Base-by-base conservation (phyloP, 2,113 vertebrate genomes). In the Ctenodactylus gundi region DNA sequence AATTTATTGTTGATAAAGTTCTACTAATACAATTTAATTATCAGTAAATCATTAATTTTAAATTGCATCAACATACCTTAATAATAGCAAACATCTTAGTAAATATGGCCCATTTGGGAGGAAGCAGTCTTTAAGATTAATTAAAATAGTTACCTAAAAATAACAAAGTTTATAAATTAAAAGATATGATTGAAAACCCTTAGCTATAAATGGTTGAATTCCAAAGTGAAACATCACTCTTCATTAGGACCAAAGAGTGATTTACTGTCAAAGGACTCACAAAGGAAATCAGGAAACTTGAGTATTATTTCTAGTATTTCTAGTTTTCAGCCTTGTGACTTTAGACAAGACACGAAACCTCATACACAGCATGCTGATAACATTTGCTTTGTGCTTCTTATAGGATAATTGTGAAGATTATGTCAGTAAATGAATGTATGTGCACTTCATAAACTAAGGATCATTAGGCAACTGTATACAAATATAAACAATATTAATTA, bases 401-500 rank as follows among this genome's bases (percentile, higher is more conserved):
- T 10, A 67, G 62, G 29, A 64, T 46, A 81, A 46, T 77, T 83
- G 44, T 64, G n/a, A 85, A 90, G 81, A 80, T 77, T 10, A 86
- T 65, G 31, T 64, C 44, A 92, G 80, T 70, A 91, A 96, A 93
- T 65, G 12, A 72, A 91, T 60, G 29, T 17, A 21, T 70, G 93
- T 87, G 36, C 10, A 76, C 92, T 94, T 94, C 41, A 92, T 88
- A 87, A 93, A 53, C 65, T 36, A 81, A 75, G 41, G 91, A 90
- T 18, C 9, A 95, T 89, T 86, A 96, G 93, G 81, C 76, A 95
- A 95, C 96, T 70, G 75, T 10, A 96, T 93, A 90, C 92, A 96
- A 96, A 96, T 92, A 18, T 62, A 93, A n/a, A 39, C 65, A 93
- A 55, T 80, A 53, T 64, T 93, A 95, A 94, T 94, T 84, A 89